Conservation (phyloP, 1,140 invertebrate species). For the Sarcophaga bullata region DNA sequence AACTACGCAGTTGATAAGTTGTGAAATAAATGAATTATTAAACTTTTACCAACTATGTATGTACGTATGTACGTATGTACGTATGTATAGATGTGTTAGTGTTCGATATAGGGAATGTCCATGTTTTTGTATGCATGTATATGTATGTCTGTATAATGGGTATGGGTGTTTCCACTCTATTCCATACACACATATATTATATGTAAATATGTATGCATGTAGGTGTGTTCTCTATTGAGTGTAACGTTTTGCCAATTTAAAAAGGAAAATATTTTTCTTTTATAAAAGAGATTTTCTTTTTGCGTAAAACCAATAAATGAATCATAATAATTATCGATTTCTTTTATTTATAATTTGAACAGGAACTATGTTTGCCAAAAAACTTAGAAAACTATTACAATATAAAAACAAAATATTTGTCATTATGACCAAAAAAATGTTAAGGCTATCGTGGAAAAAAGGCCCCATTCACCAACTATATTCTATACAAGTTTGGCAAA, state of each 20-base stretch:
- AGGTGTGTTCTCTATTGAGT: background rate
- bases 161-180: too few species aligned
- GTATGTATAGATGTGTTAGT: background rate
- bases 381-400: too few species aligned
- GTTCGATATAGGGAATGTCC: background rate
- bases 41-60: background rate
- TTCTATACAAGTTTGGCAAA: too few species aligned
- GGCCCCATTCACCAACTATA: too few species aligned
- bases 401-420: too few species aligned
- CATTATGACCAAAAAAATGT: too few species aligned
- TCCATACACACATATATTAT: too few species aligned
- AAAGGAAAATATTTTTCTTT: background rate
- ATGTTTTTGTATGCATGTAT: too few species aligned
- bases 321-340: slow-evolving; percentile 4
- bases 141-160: too few species aligned
- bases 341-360: background rate
- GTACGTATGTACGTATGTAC: background rate
- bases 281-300: background rate
- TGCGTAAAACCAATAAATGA: slow-evolving; percentile 6
- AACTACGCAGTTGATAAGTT: background rate
- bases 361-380: too few species aligned
- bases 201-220: background rate
- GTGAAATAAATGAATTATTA: background rate
- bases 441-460: too few species aligned
- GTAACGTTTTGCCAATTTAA: background rate